Evolutionary conservation across 1,140 invertebrate genomes (phyloP).

Genomic region (Plutomurus gul): DNA sequence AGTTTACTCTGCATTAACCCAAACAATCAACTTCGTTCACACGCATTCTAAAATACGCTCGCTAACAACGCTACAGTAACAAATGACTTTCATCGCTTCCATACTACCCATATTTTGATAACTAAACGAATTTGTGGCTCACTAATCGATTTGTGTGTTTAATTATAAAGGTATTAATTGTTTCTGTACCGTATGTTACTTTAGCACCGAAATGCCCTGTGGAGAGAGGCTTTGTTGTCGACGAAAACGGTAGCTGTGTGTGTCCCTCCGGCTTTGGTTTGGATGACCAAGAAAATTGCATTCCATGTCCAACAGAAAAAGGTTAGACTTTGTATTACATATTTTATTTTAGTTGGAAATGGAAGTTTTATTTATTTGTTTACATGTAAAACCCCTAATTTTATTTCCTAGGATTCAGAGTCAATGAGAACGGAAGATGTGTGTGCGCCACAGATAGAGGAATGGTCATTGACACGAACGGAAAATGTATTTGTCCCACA

Average conservation of each 20-base stretch:
- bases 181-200: not conserved
- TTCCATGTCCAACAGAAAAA: conserved; percentile 70
- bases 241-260: conserved; percentile 72
- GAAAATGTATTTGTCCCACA: conserved; percentile 76
- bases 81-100: not conserved
- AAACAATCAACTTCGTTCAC: no score
- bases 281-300: conserved; percentile 75
- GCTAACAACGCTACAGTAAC: not conserved
- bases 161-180: not conserved
- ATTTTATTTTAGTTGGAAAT: not conserved
- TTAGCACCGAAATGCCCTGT: conserved; percentile 67
- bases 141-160: not conserved
- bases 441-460: conserved; percentile 77
- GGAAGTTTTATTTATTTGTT: not conserved
- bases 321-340: conserved; percentile 57
- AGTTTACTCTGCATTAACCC: not conserved
- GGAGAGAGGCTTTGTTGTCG: conserved; percentile 72
- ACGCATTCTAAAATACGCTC: not conserved
- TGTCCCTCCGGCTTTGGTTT: conserved; percentile 76
- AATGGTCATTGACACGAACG: conserved; percentile 72
- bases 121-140: no score
- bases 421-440: conserved; percentile 76
- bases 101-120: no score
- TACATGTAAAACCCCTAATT: not conserved
- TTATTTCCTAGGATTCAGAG: conserved; percentile 60